Evolutionary conservation across 2,797 vertebrate species (phyloP).

Genomic region (Dicrostonyx torquatus): DNA sequence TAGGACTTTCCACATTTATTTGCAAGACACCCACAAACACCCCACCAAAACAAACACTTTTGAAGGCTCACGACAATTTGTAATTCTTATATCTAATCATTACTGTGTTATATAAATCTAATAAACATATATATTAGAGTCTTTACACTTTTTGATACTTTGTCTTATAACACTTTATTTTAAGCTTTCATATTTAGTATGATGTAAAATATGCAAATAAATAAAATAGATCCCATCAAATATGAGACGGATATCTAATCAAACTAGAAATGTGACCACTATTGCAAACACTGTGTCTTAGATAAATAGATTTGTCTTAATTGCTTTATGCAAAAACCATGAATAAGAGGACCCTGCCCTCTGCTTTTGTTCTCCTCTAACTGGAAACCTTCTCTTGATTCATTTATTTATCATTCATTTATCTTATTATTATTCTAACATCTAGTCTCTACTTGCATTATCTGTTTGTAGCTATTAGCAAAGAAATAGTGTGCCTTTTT

Average conservation of each 20-base stretch:
- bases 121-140: not conserved
- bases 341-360: not conserved
- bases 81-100: not conserved
- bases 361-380: not conserved
- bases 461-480: not conserved
- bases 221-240: not conserved
- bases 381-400: not conserved
- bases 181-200: not conserved
- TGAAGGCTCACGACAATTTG: not conserved
- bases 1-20: not conserved
- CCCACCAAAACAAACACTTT: not conserved
- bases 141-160: not conserved
- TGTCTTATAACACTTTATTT: not conserved
- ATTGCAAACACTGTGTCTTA: not conserved
- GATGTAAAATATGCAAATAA: not conserved
- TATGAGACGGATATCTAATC: not conserved
- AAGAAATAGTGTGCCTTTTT: not conserved
- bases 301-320: not conserved
- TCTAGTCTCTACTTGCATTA: not conserved
- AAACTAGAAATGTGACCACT: not conserved
- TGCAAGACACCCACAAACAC: not conserved
- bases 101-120: not conserved
- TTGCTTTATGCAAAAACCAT: not conserved
- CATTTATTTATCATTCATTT: constrained; percentile 21
- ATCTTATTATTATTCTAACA: no score